Conservation (phyloP, 1,140 invertebrate genomes). For the Diachasma alloeum region DNA sequence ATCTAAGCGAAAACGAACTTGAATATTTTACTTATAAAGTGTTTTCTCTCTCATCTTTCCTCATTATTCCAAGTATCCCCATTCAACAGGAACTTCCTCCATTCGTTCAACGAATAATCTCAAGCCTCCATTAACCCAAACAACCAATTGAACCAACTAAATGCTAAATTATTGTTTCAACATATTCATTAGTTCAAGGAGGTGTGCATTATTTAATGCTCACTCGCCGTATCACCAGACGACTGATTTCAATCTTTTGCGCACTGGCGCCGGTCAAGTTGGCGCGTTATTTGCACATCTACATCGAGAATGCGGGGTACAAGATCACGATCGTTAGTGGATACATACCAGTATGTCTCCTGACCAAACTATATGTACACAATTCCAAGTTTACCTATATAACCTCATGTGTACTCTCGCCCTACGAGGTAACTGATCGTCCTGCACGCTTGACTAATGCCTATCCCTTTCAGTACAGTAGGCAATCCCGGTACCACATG, state of each 20-base stretch:
- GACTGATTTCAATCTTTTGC: neutral
- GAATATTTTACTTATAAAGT: neutral
- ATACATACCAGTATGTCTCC: constrained; percentile 2
- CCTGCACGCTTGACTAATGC: constrained; percentile 7
- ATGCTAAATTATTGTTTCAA: neutral
- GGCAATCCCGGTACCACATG: neutral
- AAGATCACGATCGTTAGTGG: neutral
- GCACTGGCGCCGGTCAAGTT: neutral
- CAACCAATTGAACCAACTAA: neutral
- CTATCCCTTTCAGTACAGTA: constrained; percentile 7
- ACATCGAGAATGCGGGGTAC: neutral
- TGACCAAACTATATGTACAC: neutral
- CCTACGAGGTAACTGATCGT: neutral
- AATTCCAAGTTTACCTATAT: neutral
- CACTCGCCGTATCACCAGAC: neutral
- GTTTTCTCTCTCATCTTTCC: neutral
- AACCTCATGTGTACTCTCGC: neutral
- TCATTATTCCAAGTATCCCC: neutral
- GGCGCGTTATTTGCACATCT: neutral
- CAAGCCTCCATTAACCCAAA: neutral
- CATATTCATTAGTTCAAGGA: neutral
- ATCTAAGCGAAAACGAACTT: neutral
- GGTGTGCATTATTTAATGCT: neutral
- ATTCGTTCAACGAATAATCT: neutral
- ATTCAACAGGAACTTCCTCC: no score